Conservation (phyloP, 2,113 vertebrate genomes). For the Anolis sagrei region DNA sequence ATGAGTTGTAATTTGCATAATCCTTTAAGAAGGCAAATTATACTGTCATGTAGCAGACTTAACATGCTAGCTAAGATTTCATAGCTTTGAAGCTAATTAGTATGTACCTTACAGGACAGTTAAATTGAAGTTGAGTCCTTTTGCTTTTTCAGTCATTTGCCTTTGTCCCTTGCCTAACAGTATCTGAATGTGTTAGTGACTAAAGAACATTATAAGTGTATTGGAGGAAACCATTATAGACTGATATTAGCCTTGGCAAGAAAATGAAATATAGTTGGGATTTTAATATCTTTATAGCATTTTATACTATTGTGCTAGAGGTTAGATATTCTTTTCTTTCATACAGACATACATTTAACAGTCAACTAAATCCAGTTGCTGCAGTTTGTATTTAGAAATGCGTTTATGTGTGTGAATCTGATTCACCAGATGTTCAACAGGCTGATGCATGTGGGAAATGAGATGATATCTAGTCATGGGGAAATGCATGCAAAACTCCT, state of each 20-base stretch:
- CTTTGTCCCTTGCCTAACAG: constrained; percentile 76
- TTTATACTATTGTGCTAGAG: constrained; percentile 29
- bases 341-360: constrained; percentile 37
- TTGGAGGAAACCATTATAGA: constrained; percentile 57
- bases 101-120: constrained; percentile 91
- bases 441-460: neutral
- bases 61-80: constrained; percentile 94
- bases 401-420: neutral
- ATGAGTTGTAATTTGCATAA: constrained; percentile 96
- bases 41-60: constrained; percentile 97
- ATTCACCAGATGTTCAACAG: neutral
- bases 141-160: constrained; percentile 77
- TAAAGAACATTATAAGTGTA: constrained; percentile 54
- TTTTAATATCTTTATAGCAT: constrained; percentile 58
- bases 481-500: neutral
- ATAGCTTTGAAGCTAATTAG: constrained; percentile 91
- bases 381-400: constrained; percentile 2
- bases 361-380: neutral
- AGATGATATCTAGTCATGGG: neutral
- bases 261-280: constrained; percentile 55
- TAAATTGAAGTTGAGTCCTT: constrained; percentile 85
- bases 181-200: constrained; percentile 64
- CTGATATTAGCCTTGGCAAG: constrained; percentile 55
- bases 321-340: constrained; percentile 36
- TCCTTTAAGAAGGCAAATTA: constrained; percentile 98